A percentile compares a stretch with the other conserved stretches of the same genome.
Conservation (phyloP, 1,140 invertebrate species). For the Drosophila yakuba region DNA sequence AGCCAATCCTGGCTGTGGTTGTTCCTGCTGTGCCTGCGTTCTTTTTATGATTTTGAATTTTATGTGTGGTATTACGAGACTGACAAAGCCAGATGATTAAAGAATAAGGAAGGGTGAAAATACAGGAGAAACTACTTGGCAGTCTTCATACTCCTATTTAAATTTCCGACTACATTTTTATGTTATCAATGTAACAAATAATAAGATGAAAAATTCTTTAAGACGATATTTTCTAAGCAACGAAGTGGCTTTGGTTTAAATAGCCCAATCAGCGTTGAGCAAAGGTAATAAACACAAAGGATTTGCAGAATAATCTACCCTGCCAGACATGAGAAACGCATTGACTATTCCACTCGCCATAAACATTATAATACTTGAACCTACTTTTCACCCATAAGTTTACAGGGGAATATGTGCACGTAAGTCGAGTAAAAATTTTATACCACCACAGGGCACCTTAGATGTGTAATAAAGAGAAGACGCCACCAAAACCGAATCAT, state of each 20-base stretch:
- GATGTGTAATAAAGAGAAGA: constrained; percentile 75
- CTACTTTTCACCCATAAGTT: constrained; percentile 44
- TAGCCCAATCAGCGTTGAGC: constrained; percentile 21
- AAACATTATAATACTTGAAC: constrained; percentile 63
- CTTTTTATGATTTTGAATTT: constrained; percentile 74
- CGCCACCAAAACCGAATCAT: constrained; percentile 67
- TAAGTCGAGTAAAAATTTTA: constrained; percentile 70
- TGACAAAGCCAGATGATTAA: constrained; percentile 18
- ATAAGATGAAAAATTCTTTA: no score
- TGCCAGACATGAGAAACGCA: constrained; percentile 65
- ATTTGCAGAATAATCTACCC: constrained; percentile 8
- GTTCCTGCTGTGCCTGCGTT: constrained; percentile 39
- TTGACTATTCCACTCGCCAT: constrained; percentile 74
- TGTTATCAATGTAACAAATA: constrained; percentile 4
- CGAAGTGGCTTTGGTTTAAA: constrained; percentile 5
- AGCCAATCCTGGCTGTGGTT: constrained; percentile 58
- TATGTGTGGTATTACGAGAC: constrained; percentile 50
- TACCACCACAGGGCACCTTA: constrained; percentile 56
- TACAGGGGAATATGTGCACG: constrained; percentile 38
- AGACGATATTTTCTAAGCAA: no score
- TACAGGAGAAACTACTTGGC: not conserved
- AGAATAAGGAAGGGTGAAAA: not conserved
- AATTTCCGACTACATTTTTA: constrained; percentile 39
- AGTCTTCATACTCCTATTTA: constrained; percentile 18
- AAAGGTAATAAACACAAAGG: constrained; percentile 32